Base-by-base conservation (phyloP, 2,888 invertebrate species). In the Calliscelio sp. region DNA sequence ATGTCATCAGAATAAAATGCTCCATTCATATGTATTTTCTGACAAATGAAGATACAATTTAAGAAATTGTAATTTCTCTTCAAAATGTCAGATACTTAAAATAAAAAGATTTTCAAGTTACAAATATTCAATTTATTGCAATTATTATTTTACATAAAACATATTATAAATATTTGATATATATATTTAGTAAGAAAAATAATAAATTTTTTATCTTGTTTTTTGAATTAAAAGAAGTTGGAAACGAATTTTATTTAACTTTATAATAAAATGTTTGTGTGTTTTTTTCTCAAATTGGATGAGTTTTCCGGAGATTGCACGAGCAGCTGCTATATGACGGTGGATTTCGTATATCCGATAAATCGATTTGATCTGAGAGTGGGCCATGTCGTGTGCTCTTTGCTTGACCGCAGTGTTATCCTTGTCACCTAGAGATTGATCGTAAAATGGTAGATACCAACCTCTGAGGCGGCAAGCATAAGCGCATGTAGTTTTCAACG, bases 401-500 rank as follows among this genome's bases (percentile, higher is more conserved):
- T 20, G 38, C 24, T 51, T 28, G 14, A 20, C 28, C 20, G 22
- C 61, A 63, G 22, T n/a, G 18, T 59, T 51, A 38, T 46, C 25
- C 49, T 51, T 57, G 55, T 80, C 35, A 80, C 24, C 16, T n/a
- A 32, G 11, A 57, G 44, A 71, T 70, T 59, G 65, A 63, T 79
- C 10, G 35, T 22, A 20, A 61, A 49, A 59, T 41, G 3, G n/a
- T 24, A 51, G 46, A 16, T 73, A 75, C 87, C 84, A 89, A 93
- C 93, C 94, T 94, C 81, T 93, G 93, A 0, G 94, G 92, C 0
- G 94, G 93, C 66, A 95, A 93, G 91, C 95, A 95, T 4, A 96
- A 92, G 14, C 96, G 94, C 66, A 94, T 94, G 91, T 95, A 96
- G 88, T 95, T 95, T 90, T 97, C 97, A 0, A 94, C 92, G 0